Conservation (phyloP, 2,797 vertebrate genomes). For the Rhinoraja longicauda region DNA sequence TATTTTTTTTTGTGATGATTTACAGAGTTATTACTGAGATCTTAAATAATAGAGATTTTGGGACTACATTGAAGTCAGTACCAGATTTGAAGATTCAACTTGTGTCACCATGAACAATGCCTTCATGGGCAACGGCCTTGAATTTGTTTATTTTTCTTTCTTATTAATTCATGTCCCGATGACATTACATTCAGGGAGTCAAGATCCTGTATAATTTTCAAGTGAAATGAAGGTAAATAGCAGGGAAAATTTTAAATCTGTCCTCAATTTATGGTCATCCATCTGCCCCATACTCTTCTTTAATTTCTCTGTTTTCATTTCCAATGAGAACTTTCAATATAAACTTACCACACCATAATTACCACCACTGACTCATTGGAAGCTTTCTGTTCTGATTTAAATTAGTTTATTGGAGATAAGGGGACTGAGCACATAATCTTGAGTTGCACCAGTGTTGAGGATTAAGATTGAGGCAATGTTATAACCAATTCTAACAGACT, state of each 20-base stretch:
- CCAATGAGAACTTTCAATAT: neutral
- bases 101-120: neutral
- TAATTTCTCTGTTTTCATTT: neutral
- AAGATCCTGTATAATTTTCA: neutral
- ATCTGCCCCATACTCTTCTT: no score
- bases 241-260: neutral
- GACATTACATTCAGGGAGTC: neutral
- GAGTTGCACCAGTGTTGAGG: no score
- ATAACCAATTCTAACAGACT: no score
- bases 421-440: no score
- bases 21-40: neutral
- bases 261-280: neutral
- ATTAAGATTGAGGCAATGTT: no score
- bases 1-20: conserved; percentile 46
- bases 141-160: neutral
- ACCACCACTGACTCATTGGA: neutral
- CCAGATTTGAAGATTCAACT: neutral
- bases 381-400: no score
- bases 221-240: neutral
- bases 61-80: neutral
- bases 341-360: neutral
- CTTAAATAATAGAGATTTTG: neutral
- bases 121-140: neutral
- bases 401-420: no score
- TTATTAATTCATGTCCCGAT: neutral